Conservation (phyloP, 2,113 vertebrate species). For the Prionailurus bengalensis region DNA sequence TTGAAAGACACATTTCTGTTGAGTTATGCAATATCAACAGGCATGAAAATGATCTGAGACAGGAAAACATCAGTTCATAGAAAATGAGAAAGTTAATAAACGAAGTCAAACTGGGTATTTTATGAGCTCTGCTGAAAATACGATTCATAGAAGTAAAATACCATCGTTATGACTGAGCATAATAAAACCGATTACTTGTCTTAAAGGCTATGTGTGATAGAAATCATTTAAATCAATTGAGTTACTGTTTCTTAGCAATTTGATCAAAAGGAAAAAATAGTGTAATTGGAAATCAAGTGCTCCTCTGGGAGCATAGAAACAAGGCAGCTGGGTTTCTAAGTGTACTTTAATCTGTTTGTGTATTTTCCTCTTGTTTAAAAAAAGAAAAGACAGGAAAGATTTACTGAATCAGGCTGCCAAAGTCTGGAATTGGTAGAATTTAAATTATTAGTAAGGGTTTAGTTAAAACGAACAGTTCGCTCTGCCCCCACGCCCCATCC, state of each 20-base stretch:
- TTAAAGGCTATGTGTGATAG: slow-evolving; percentile 77
- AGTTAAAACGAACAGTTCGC: not conserved
- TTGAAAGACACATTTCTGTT: slow-evolving; percentile 52
- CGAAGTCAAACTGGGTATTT: slow-evolving; percentile 81
- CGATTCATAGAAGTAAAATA: slow-evolving; percentile 81
- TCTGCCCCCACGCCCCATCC: not conserved
- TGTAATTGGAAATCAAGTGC: slow-evolving; percentile 87
- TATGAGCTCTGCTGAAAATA: slow-evolving; percentile 79
- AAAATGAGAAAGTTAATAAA: slow-evolving; percentile 85
- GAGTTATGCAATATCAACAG: slow-evolving; percentile 60
- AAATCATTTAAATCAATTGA: slow-evolving; percentile 89
- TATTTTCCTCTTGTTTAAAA: not conserved
- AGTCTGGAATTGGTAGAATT: slow-evolving; percentile 59
- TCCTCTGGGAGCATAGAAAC: slow-evolving; percentile 86
- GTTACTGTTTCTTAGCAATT: slow-evolving; percentile 89
- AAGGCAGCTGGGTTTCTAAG: slow-evolving; percentile 86
- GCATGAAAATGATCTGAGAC: slow-evolving; percentile 74
- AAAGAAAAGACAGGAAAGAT: not conserved
- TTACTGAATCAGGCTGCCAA: slow-evolving; percentile 19
- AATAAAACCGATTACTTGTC: slow-evolving; percentile 83
- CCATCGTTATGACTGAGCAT: slow-evolving; percentile 70
- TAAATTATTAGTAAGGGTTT: slow-evolving; percentile 1
- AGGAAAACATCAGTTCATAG: slow-evolving; percentile 76
- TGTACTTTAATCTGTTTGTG: slow-evolving; percentile 83
- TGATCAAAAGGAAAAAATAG: slow-evolving; percentile 88